These are phyloP conservation scores for Lepidochitona cinerea DNA, from an alignment of 2,888 invertebrate species.

Conservation along the genomic window DNA sequence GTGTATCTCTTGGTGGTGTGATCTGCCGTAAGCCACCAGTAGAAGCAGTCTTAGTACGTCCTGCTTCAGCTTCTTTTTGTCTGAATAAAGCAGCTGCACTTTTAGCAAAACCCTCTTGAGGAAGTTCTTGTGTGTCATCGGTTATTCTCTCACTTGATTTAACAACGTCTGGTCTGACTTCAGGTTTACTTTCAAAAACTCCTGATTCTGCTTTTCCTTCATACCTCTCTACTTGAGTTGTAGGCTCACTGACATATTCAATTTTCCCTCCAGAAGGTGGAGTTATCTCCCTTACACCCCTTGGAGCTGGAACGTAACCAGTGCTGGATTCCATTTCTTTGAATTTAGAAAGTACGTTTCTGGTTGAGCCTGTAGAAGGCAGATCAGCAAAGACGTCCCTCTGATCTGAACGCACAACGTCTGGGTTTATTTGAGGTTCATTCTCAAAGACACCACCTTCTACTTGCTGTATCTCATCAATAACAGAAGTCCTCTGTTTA, in stretches of 20 bases:
- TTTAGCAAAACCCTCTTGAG: conserved; percentile 82
- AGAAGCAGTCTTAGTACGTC: not conserved
- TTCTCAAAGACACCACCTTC: conserved; percentile 44
- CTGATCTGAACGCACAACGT: conserved; percentile 50
- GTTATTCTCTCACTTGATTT: conserved; percentile 42
- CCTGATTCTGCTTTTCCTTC: conserved; percentile 52
- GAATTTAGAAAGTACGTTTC: conserved; percentile 54
- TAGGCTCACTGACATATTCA: conserved; percentile 61
- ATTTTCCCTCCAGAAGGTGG: conserved; percentile 52
- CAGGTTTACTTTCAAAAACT: conserved; percentile 51
- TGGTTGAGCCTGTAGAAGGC: conserved; percentile 53
- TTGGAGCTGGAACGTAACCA: conserved; percentile 43
- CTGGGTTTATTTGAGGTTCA: conserved; percentile 45
- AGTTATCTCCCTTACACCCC: conserved; percentile 49
- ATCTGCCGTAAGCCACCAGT: not conserved
- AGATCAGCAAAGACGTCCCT: conserved; percentile 40
- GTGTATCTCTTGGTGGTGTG: not conserved
- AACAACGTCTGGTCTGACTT: conserved; percentile 40
- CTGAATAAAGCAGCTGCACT: conserved; percentile 79
- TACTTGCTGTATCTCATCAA: not conserved
- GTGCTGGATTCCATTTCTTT: conserved; percentile 46
- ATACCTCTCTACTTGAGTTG: conserved; percentile 42
- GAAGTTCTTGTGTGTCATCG: conserved; percentile 57
- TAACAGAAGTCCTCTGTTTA: not conserved
- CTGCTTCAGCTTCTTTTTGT: conserved; percentile 85